Conservation (phyloP, 2,888 invertebrate genomes). For the Lutraria lutraria region DNA sequence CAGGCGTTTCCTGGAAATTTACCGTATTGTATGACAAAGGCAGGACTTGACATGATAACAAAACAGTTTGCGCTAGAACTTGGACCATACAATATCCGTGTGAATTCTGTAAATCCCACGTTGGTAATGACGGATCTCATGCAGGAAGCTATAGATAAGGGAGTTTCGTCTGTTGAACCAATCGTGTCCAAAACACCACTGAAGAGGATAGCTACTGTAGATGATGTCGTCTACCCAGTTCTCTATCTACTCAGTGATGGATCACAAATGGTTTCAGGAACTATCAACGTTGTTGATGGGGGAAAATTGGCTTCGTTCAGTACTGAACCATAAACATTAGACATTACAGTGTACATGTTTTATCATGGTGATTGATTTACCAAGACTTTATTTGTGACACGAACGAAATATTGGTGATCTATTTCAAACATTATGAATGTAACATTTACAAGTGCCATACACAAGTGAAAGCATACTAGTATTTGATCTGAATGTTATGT, state of each 20-base stretch:
- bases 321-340: background rate
- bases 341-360: background rate
- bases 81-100: conserved; percentile 24
- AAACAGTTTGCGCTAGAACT: conserved; percentile 41
- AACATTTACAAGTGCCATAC: no score
- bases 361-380: no score
- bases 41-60: conserved; percentile 36
- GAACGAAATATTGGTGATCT: no score
- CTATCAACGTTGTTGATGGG: background rate
- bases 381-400: no score
- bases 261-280: background rate
- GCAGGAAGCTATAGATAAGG: background rate
- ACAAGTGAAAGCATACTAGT: no score
- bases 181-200: background rate
- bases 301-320: background rate
- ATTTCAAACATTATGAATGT: no score
- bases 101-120: conserved; percentile 33
- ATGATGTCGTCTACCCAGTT: background rate
- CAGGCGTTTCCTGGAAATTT: background rate
- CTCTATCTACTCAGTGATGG: background rate
- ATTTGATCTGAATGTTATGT: no score
- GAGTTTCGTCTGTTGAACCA: background rate
- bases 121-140: conserved; percentile 4
- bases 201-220: background rate
- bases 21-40: conserved; percentile 20